A percentile compares a stretch with the other conserved stretches of the same genome.
phyloP scores from a whole-genome alignment of 2,888 invertebrate species.

The Nysson spinosus region DNA sequence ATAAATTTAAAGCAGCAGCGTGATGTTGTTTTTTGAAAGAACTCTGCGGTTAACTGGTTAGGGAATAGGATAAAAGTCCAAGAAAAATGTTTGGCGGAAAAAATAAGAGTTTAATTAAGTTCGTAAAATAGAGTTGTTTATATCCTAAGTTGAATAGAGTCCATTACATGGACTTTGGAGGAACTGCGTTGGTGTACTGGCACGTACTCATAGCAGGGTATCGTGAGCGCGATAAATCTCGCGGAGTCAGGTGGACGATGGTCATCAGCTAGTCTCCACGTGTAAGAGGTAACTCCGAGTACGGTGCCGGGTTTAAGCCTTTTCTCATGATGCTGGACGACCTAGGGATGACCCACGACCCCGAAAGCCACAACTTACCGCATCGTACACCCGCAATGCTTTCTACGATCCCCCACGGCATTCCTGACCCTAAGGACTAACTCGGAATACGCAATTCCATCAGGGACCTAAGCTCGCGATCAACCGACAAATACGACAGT shows the following conservation, averaged over 20 bases:
- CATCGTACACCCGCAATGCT: slow-evolving; percentile 66
- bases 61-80: slow-evolving; percentile 14
- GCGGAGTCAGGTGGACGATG: slow-evolving; percentile 75
- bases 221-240: slow-evolving; percentile 74
- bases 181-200: slow-evolving; percentile 26
- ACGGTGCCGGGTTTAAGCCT: slow-evolving; percentile 57
- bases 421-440: slow-evolving; percentile 64
- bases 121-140: slow-evolving; percentile 37
- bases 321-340: slow-evolving; percentile 72
- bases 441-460: slow-evolving; percentile 69
- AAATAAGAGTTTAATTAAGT: slow-evolving; percentile 59
- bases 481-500: slow-evolving; percentile 14
- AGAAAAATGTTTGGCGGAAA: slow-evolving; percentile 21
- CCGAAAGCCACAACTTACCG: slow-evolving; percentile 71
- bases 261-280: slow-evolving; percentile 73
- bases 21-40: too few species aligned
- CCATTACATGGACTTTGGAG: slow-evolving; percentile 32
- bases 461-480: slow-evolving; percentile 25
- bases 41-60: too few species aligned
- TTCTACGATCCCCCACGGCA: slow-evolving; percentile 58
- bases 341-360: slow-evolving; percentile 75
- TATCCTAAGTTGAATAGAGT: slow-evolving; percentile 21
- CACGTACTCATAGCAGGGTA: slow-evolving; percentile 41
- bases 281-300: slow-evolving; percentile 57
- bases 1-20: too few species aligned